Conservation (phyloP, 2,888 invertebrate species). For the Andrena chrysosceles region DNA sequence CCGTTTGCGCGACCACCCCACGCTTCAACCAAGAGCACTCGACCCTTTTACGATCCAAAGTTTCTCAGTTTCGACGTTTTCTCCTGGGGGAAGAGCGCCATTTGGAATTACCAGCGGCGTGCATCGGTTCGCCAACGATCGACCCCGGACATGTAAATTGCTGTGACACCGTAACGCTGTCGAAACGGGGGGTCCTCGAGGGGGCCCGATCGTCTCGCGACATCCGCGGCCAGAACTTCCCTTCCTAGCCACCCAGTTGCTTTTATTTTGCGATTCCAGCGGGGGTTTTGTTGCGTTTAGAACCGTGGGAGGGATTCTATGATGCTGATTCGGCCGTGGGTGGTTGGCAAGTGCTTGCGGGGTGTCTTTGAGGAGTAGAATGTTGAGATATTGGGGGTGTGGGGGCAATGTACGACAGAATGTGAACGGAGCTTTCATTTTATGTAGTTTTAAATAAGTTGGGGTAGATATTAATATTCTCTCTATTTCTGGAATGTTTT, state of each 20-base stretch:
- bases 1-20: constrained; percentile 45
- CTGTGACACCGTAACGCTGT: constrained; percentile 24
- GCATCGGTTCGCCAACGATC: constrained; percentile 45
- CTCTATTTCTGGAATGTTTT: too few relatives aligned
- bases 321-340: background rate
- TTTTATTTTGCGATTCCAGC: constrained; percentile 11
- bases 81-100: constrained; percentile 47
- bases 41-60: constrained; percentile 80
- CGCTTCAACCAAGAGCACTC: constrained; percentile 65
- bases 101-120: constrained; percentile 59
- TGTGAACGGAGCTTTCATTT: too few relatives aligned
- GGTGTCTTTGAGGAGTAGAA: too few relatives aligned
- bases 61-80: constrained; percentile 74
- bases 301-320: background rate
- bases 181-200: background rate
- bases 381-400: too few relatives aligned
- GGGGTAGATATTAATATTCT: too few relatives aligned
- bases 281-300: background rate
- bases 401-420: too few relatives aligned
- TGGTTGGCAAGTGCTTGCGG: too few relatives aligned
- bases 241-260: background rate
- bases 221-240: background rate
- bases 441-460: too few relatives aligned
- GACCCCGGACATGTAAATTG: constrained; percentile 62
- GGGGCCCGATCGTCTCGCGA: background rate